Conservation (phyloP, 2,113 vertebrate species). For the Paratilapia polleni region DNA sequence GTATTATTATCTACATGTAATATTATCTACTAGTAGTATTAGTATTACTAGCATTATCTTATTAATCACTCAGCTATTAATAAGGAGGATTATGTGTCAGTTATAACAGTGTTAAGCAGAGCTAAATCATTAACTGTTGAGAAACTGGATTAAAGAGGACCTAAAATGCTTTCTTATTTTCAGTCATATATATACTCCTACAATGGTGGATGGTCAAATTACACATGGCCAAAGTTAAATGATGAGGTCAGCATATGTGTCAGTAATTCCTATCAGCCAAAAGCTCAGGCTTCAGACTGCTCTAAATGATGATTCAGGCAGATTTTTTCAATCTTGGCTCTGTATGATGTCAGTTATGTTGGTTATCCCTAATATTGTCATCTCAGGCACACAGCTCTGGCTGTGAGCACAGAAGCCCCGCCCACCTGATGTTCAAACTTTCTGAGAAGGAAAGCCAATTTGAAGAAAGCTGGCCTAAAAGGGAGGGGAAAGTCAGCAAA, state of each 20-base stretch:
- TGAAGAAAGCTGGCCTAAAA: background rate
- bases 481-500: background rate
- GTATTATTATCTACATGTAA: too few species aligned
- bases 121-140: too few species aligned
- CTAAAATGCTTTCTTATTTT: background rate
- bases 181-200: background rate
- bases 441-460: background rate
- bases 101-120: too few species aligned
- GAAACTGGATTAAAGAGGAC: too few species aligned
- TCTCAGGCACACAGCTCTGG: background rate
- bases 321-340: background rate
- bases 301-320: too few species aligned
- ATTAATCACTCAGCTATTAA: too few species aligned
- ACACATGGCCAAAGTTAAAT: background rate
- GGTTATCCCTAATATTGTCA: background rate
- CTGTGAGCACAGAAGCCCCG: background rate
- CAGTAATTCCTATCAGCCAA: background rate
- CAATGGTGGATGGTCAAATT: fast-evolving
- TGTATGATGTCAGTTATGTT: background rate
- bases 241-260: background rate
- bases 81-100: too few species aligned
- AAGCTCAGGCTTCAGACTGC: background rate
- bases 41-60: too few species aligned
- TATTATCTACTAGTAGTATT: too few species aligned
- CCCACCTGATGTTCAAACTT: background rate